phyloP scores from a whole-genome alignment of 2,797 vertebrate genomes.

The Danio choprae region DNA sequence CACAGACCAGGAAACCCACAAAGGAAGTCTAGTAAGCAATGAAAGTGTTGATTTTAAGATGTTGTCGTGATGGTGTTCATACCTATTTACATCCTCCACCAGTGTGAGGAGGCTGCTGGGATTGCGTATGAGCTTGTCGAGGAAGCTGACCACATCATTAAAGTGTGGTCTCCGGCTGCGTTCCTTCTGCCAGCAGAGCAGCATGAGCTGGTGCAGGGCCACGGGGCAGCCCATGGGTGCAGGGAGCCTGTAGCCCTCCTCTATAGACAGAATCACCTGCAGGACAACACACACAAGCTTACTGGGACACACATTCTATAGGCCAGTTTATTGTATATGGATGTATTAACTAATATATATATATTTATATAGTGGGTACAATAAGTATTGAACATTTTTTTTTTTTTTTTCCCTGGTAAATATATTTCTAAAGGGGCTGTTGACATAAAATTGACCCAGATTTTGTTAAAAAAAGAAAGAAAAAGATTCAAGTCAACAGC shows the following conservation, averaged over 20 bases:
- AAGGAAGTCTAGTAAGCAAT: not conserved
- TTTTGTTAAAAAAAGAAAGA: too few relatives aligned
- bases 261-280: slow-evolving; percentile 97
- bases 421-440: too few relatives aligned
- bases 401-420: too few relatives aligned
- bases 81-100: slow-evolving; percentile 80
- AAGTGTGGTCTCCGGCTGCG: slow-evolving; percentile 90
- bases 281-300: slow-evolving; percentile 12
- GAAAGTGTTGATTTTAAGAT: not conserved
- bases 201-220: slow-evolving; percentile 95
- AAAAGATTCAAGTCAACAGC: too few relatives aligned
- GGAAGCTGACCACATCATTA: slow-evolving; percentile 89
- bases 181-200: slow-evolving; percentile 99
- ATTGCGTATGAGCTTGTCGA: slow-evolving; percentile 96
- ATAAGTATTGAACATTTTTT: too few relatives aligned
- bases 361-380: too few relatives aligned
- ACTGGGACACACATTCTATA: not conserved
- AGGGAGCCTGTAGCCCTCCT: slow-evolving; percentile 97
- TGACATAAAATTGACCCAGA: too few relatives aligned
- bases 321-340: not conserved
- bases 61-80: slow-evolving; percentile 1
- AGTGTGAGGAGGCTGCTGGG: slow-evolving; percentile 92
- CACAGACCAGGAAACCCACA: too few relatives aligned
- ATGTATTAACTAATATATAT: too few relatives aligned
- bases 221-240: slow-evolving; percentile 95